phyloP scores from a whole-genome alignment of 2,888 invertebrate species.

The Spodoptera littoralis region DNA sequence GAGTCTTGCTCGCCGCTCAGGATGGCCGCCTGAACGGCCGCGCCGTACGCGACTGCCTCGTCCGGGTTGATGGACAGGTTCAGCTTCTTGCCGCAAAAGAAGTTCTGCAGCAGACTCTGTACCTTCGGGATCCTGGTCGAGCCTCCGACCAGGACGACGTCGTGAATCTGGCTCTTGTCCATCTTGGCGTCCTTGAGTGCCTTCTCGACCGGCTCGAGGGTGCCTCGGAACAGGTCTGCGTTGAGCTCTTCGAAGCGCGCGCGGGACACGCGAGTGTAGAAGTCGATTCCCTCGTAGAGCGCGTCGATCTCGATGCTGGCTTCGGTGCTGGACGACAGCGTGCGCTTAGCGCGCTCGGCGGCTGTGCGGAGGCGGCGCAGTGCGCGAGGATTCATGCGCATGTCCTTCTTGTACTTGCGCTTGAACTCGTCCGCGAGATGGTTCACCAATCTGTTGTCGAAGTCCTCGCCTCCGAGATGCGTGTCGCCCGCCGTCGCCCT shows the following conservation, averaged over 20 bases:
- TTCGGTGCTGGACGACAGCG: constrained; percentile 91
- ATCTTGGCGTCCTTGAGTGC: constrained; percentile 92
- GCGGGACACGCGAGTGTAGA: constrained; percentile 90
- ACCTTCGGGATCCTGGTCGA: constrained; percentile 93
- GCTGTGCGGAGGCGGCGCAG: constrained; percentile 91
- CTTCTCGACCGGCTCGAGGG: constrained; percentile 92
- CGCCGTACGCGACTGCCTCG: constrained; percentile 92
- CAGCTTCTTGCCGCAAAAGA: constrained; percentile 91
- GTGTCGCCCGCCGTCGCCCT: constrained; percentile 93
- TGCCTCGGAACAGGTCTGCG: constrained; percentile 90
- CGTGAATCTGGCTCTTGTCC: constrained; percentile 91
- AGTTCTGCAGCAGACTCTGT: constrained; percentile 91
- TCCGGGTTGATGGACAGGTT: constrained; percentile 92
- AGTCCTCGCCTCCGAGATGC: constrained; percentile 90
- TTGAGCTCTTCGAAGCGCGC: constrained; percentile 92
- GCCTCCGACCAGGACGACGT: constrained; percentile 93
- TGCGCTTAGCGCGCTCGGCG: constrained; percentile 92
- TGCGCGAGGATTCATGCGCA: constrained; percentile 89
- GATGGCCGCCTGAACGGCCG: constrained; percentile 91
- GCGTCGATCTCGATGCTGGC: constrained; percentile 92
- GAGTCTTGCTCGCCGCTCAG: constrained; percentile 91
- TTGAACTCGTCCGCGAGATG: constrained; percentile 91
- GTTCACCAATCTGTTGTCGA: constrained; percentile 88
- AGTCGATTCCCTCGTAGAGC: constrained; percentile 90
- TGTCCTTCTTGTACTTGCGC: constrained; percentile 90